These are phyloP conservation scores for Tiphia femorata DNA, from an alignment of 2,888 invertebrate genomes.

Conservation along the genomic window DNA sequence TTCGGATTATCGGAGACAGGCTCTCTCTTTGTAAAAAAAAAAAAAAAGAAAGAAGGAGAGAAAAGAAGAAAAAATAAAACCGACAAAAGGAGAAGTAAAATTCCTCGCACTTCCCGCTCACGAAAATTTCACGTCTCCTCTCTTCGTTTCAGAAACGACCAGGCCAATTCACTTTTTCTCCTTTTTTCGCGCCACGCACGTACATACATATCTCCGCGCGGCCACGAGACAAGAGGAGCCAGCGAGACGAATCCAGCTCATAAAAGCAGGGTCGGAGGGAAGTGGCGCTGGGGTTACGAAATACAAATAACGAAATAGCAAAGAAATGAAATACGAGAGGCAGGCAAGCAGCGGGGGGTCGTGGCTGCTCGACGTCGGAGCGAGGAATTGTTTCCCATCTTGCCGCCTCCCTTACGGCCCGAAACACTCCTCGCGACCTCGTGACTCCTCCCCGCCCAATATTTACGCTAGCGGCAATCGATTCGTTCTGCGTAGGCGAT, in stretches of 20 bases:
- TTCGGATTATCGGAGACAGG: too few relatives aligned
- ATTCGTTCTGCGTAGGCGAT: background rate
- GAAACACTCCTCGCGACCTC: too few relatives aligned
- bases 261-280: too few relatives aligned
- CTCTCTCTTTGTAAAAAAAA: too few relatives aligned
- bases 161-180: background rate
- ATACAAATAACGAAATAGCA: background rate
- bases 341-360: background rate
- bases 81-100: too few relatives aligned
- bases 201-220: background rate
- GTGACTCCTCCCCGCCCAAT: background rate
- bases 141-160: background rate
- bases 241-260: background rate
- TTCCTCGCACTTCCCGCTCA: too few relatives aligned
- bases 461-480: background rate
- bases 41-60: too few relatives aligned
- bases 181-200: background rate
- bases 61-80: too few relatives aligned
- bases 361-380: background rate
- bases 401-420: background rate
- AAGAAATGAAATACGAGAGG: constrained; percentile 1
- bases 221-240: background rate
- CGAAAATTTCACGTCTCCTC: background rate
- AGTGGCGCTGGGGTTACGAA: too few relatives aligned
- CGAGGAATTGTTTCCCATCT: background rate